Evolutionary conservation across 2,888 invertebrate genomes (phyloP).

Genomic region (Camptogramma bilineatum): DNA sequence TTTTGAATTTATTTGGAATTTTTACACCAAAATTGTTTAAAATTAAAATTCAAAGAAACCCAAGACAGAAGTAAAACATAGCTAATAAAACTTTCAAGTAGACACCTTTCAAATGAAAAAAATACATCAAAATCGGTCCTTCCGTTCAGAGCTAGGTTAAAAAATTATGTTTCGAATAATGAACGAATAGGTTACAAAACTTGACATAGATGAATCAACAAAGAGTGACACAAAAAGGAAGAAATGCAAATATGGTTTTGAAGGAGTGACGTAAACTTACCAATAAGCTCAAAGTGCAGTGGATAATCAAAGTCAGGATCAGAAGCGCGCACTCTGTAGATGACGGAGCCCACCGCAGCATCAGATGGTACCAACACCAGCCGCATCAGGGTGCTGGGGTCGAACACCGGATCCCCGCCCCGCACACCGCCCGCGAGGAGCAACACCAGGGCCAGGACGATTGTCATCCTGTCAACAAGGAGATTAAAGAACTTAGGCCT

Average conservation of each 20-base stretch:
- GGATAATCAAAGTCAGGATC: conserved; percentile 96
- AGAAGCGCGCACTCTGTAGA: conserved; percentile 94
- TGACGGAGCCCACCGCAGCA: conserved; percentile 92
- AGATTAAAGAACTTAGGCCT: background rate
- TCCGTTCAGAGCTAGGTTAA: too few species aligned
- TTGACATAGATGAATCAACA: too few species aligned
- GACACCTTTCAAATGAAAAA: too few species aligned
- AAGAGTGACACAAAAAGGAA: too few species aligned
- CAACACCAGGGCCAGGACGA: conserved; percentile 74
- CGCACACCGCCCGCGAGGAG: conserved; percentile 66
- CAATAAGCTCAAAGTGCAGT: conserved; percentile 91
- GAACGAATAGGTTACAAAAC: too few species aligned
- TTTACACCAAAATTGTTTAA: too few species aligned
- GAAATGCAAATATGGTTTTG: background rate
- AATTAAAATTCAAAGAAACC: too few species aligned
- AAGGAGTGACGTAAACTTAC: conserved; percentile 62
- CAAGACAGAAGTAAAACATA: too few species aligned
- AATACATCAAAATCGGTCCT: too few species aligned
- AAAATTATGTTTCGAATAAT: too few species aligned
- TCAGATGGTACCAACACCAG: conserved; percentile 93
- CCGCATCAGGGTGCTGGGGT: conserved; percentile 93
- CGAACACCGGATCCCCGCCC: conserved; percentile 92
- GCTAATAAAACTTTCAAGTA: too few species aligned
- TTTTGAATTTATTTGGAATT: too few species aligned
- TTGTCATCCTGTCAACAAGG: conserved; percentile 71